A percentile compares a stretch with the other conserved stretches of the same genome.
Evolutionary conservation across 2,888 invertebrate genomes (phyloP).

Genomic region (Blastobasis lacticolella): DNA sequence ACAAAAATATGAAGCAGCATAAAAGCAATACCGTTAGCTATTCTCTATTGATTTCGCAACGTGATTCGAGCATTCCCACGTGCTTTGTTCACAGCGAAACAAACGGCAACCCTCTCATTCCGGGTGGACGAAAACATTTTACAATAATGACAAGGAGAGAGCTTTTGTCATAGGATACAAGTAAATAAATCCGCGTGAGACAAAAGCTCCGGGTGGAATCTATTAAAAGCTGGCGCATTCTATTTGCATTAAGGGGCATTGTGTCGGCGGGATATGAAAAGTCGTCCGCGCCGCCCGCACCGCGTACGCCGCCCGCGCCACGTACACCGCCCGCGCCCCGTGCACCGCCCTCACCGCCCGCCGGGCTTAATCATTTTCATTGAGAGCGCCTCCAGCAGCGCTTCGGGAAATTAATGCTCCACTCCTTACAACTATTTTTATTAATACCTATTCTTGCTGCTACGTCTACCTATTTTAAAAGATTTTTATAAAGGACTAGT

Average conservation of each 20-base stretch:
- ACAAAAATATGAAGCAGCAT: no score
- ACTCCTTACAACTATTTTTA: not conserved
- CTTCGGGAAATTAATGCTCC: not conserved
- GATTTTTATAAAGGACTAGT: no score
- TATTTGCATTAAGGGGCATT: constrained; percentile 14
- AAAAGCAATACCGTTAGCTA: no score
- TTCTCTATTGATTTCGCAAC: no score
- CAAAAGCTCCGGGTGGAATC: constrained; percentile 3
- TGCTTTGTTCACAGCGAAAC: no score
- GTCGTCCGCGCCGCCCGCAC: not conserved
- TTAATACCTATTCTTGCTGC: not conserved
- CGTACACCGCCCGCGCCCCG: constrained; percentile 1
- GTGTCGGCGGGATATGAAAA: constrained; percentile 14
- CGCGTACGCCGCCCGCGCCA: no score
- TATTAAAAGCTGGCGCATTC: constrained; percentile 6
- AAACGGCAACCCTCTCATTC: no score
- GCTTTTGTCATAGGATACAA: not conserved
- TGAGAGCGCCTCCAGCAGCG: not conserved
- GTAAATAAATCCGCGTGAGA: constrained; percentile 1
- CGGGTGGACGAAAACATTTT: not conserved
- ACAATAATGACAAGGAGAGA: not conserved
- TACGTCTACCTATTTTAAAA: not conserved
- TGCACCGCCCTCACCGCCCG: no score
- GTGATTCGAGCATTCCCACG: no score
- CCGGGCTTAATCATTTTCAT: constrained; percentile 15